Evolutionary conservation across 2,888 invertebrate species (phyloP), one percentile per base, ranked within the genome.

Genomic region (Synanthedon vespiformis): DNA sequence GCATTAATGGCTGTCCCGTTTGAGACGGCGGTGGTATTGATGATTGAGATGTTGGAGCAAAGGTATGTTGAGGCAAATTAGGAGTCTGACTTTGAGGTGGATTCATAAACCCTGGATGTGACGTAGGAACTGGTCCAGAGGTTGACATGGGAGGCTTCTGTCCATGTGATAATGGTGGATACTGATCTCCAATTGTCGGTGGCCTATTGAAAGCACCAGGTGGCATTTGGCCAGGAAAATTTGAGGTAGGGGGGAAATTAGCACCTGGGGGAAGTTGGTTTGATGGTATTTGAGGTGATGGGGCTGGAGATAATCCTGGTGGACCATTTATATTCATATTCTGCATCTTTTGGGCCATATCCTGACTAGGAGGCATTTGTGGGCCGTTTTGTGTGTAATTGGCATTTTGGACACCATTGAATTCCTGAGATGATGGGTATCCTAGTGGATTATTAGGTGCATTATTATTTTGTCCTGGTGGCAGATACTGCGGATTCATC

Each of bases 401-500:
- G 0, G 85, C 73, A 58, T 84, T 85, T 52, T 79, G 82, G 40
- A 80, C 70, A 51, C 86, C 85, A 40, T 86, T 85, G 56, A 63
- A 79, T 54, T 87, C 86, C 64, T 84, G 81, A 2, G 80, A 74
- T 4, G 81, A 79, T 12, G 80, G 80, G 61, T 67, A 82, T 53
- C 67, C 64, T 27, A 80, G 61, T 0, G 85, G 83, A 59, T 86
- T 86, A 53, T 52, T 70, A 47, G 85, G 86, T 55, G 79, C 70
- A 63, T 87, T 87, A 56, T 88, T 88, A 56, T 85, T 87, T 60
- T 80, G 83, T 53, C 88, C 88, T 34, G 85, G 84, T 18, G 85
- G 82, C 56, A 78, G 71, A 60, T 80, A 88, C 57, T 88, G 87
- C 51, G 88, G 85, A 64, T 88, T 88, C 88, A 88, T 88, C 83